These are phyloP conservation scores for Napeogenes inachia DNA, from an alignment of 2,888 invertebrate genomes.

Conservation along the genomic window DNA sequence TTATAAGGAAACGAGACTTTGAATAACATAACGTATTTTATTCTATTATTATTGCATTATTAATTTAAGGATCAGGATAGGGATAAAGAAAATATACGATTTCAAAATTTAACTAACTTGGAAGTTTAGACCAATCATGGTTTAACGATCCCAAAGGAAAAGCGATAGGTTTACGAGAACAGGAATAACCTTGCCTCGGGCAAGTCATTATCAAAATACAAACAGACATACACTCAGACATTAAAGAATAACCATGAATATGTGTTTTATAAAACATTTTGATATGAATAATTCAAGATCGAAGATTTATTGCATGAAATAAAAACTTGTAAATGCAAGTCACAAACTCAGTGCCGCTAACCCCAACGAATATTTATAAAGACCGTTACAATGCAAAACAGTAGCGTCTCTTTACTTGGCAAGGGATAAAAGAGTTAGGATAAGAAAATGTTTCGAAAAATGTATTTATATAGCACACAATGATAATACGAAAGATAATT, in stretches of 20 bases:
- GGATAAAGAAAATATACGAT: too few relatives aligned
- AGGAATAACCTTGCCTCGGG: too few relatives aligned
- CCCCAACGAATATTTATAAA: not conserved
- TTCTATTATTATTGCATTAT: too few relatives aligned
- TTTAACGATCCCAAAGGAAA: too few relatives aligned
- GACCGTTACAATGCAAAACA: conserved; percentile 4
- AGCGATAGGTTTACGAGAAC: too few relatives aligned
- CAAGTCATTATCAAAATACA: not conserved
- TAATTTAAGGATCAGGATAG: too few relatives aligned
- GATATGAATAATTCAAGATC: conserved; percentile 8
- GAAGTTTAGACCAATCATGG: too few relatives aligned
- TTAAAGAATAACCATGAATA: not conserved
- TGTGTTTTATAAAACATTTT: not conserved
- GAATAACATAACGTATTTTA: too few relatives aligned
- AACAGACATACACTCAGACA: not conserved
- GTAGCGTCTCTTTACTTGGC: conserved; percentile 1
- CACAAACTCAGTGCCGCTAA: not conserved
- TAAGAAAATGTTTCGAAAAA: not conserved
- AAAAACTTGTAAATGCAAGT: conserved; percentile 6
- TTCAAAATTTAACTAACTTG: too few relatives aligned
- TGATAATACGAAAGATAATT: too few relatives aligned
- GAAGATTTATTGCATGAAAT: conserved; percentile 4
- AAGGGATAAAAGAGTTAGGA: conserved; percentile 2
- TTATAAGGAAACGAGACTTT: too few relatives aligned
- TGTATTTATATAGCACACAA: too few relatives aligned